These are phyloP conservation scores for Sinocyclocheilus rhinocerous DNA, from an alignment of 2,113 vertebrate species.

Conservation along the genomic window DNA sequence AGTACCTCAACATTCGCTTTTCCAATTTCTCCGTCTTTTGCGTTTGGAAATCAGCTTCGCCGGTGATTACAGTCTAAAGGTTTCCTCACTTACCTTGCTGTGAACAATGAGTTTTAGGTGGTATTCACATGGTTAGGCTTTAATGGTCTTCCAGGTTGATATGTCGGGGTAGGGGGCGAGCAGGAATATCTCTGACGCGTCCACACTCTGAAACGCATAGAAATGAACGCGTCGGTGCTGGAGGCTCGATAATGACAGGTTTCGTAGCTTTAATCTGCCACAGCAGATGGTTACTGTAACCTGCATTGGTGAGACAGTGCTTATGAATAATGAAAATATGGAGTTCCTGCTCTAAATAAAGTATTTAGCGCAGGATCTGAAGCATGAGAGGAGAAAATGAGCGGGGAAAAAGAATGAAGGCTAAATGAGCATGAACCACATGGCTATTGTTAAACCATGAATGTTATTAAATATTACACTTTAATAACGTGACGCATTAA, in stretches of 20 bases:
- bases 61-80: slow-evolving; percentile 79
- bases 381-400: slow-evolving; percentile 40
- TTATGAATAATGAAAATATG: slow-evolving; percentile 64
- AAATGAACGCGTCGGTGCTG: slow-evolving; percentile 50
- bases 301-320: slow-evolving; percentile 58
- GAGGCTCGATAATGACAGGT: slow-evolving; percentile 60
- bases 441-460: slow-evolving; percentile 1
- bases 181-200: slow-evolving; percentile 58
- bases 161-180: slow-evolving; percentile 51
- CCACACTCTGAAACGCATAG: slow-evolving; percentile 48
- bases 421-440: slow-evolving; percentile 29
- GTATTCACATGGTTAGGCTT: slow-evolving; percentile 75
- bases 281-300: slow-evolving; percentile 65
- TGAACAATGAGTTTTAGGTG: slow-evolving; percentile 77
- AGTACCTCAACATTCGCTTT: slow-evolving; percentile 73
- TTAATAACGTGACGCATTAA: slow-evolving; percentile 1
- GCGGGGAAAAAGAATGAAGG: slow-evolving; percentile 14
- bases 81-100: slow-evolving; percentile 77
- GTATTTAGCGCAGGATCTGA: slow-evolving; percentile 49
- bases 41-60: slow-evolving; percentile 66
- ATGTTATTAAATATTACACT: slow-evolving; percentile 32
- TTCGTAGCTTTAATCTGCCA: slow-evolving; percentile 64
- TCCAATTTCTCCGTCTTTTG: slow-evolving; percentile 58
- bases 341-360: slow-evolving; percentile 55
- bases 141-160: slow-evolving; percentile 76